These are phyloP conservation scores for Lepus townsendii DNA, from an alignment of 2,797 vertebrate genomes.

Conservation along the genomic window DNA sequence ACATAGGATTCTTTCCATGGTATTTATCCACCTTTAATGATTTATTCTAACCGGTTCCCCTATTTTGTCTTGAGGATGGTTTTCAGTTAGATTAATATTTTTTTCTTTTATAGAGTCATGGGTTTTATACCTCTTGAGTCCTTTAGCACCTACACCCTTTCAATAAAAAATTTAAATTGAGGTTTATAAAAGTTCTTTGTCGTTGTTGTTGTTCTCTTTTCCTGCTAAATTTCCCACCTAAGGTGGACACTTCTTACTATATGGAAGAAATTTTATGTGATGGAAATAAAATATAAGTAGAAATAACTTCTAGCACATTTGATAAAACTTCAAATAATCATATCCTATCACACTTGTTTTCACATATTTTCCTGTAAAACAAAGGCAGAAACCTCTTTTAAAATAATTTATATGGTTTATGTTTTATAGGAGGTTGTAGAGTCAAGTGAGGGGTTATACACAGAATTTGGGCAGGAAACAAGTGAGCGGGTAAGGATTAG, in stretches of 20 bases:
- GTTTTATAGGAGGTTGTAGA: constrained; percentile 19
- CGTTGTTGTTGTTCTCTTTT: neutral
- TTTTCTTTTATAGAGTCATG: neutral
- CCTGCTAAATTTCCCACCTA: neutral
- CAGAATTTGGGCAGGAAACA: neutral
- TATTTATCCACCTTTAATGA: neutral
- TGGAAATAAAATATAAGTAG: neutral
- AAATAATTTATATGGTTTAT: neutral
- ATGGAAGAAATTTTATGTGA: neutral
- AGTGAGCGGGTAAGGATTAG: constrained; percentile 4
- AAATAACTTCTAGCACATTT: neutral
- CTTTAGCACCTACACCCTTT: neutral
- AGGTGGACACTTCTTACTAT: neutral
- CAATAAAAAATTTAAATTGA: neutral
- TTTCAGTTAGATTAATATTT: neutral
- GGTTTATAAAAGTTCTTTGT: neutral
- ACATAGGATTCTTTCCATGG: neutral
- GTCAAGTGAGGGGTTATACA: neutral
- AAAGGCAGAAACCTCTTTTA: constrained; percentile 18
- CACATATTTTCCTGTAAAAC: neutral
- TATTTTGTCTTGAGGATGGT: neutral
- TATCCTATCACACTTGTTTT: neutral
- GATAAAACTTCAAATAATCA: constrained; percentile 11
- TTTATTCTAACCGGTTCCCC: neutral
- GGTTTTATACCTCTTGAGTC: neutral